Evolutionary conservation across 2,888 invertebrate genomes (phyloP), one percentile per base, ranked within the genome.

Genomic region (Drosophila emarginata): DNA sequence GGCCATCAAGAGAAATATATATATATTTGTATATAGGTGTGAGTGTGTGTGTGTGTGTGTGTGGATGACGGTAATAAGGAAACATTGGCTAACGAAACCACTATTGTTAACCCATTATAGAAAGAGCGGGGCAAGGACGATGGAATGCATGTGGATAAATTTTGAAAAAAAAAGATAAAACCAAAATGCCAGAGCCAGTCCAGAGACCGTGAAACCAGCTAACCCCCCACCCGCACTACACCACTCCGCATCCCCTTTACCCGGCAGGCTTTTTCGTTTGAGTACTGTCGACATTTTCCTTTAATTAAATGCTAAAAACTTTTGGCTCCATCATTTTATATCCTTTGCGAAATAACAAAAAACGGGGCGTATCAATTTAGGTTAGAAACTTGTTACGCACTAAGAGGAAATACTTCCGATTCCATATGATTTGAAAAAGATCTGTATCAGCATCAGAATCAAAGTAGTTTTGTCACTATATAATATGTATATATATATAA

Each of bases 231-330:
- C 15, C 40, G 4, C 39, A 9, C 15, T 40, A 9, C 15, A 15
- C 18, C 15, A 9, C 9, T 9, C 15, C 7, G 15, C 40, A 45
- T 32, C 11, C 37, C 6, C 28, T 18, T 58, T 21, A 58, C 45
- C 18, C 21, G 18, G 18, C 45, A 45, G 39, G 58, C 52, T 56
- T 59, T 72, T 67, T 18, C 18, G 40, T 18, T 45, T 23, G 40
- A 64, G 56, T 64, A 62, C 58, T 53, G 50, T 63, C 53, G 62
- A 67, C 69, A 70, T 76, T 81, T 74, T 64, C 74, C 69, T 80
- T 79, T 81, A 81, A 81, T 81, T 84, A 81, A 83, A 80, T 74
- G 81, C 77, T 66, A 21, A 67, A 79, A 77, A 80, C n/a, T 75
- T 80, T 71, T 65, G 45, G 58, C 54, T 64, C 45, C 18, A 21